Evolutionary conservation across 2,113 vertebrate species (phyloP).

Genomic region (Lampris incognitus): DNA sequence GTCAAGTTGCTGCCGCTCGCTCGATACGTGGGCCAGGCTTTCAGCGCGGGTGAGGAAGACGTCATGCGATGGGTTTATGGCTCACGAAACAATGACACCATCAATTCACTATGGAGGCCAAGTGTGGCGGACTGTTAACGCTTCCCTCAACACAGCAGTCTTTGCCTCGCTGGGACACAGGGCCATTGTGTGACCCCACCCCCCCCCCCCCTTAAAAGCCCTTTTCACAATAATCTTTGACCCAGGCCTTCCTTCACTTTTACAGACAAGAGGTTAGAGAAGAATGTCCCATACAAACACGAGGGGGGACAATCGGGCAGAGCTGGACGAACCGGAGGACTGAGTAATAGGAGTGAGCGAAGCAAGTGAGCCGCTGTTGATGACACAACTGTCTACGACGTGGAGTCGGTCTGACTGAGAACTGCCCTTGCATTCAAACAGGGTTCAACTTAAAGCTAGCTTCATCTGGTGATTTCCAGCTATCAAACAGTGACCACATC

Average conservation of each 20-base stretch:
- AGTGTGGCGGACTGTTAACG: conserved; percentile 55
- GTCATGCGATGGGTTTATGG: conserved; percentile 35
- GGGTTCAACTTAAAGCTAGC: too few species aligned
- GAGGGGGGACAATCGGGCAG: conserved; percentile 53
- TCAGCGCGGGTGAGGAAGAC: conserved; percentile 29
- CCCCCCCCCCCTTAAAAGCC: conserved; percentile 48
- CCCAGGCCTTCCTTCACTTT: conserved; percentile 62
- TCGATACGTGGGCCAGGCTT: conserved; percentile 40
- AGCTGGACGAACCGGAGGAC: conserved; percentile 32
- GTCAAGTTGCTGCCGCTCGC: conserved; percentile 46
- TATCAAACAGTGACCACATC: too few species aligned
- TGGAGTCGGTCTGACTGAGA: neutral
- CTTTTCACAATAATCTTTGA: conserved; percentile 71
- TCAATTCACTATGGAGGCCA: conserved; percentile 52
- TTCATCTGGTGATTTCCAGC: too few species aligned
- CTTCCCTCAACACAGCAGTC: conserved; percentile 51
- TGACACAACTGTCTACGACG: neutral
- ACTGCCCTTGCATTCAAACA: too few species aligned
- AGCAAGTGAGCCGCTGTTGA: conserved; percentile 33
- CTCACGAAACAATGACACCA: conserved; percentile 45
- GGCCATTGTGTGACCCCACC: conserved; percentile 65
- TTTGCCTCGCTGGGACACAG: conserved; percentile 70
- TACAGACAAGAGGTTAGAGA: conserved; percentile 60
- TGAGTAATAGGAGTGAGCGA: conserved; percentile 22
- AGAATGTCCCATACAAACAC: conserved; percentile 49